Evolutionary conservation across 1,140 invertebrate genomes (phyloP).

Genomic region (Polyergus mexicanus): DNA sequence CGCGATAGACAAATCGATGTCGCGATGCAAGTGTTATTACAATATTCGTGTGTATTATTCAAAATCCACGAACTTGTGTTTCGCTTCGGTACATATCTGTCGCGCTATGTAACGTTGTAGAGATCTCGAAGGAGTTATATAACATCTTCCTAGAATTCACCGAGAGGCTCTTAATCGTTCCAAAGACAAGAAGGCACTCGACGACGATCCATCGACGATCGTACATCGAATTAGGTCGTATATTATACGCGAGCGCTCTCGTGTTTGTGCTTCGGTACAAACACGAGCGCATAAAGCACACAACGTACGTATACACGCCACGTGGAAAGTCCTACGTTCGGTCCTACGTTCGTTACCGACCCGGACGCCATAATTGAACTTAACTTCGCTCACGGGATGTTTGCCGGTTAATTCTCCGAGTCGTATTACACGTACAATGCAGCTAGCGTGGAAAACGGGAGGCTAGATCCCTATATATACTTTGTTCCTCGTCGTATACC

Average conservation of each 20-base stretch:
- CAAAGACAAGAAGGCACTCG: constrained; percentile 48
- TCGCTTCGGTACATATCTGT: neutral
- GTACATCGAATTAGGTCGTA: constrained; percentile 65
- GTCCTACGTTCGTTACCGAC: constrained; percentile 5
- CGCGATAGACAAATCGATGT: too few species aligned
- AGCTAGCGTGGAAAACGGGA: neutral
- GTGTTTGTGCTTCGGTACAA: neutral
- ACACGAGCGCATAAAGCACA: constrained; percentile 24
- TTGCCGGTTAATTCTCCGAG: constrained; percentile 56
- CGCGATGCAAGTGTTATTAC: too few species aligned
- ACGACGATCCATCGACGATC: constrained; percentile 50
- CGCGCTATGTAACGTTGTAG: neutral
- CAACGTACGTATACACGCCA: neutral
- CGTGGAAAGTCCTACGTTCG: constrained; percentile 10
- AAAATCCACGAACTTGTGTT: neutral
- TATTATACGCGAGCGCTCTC: constrained; percentile 18
- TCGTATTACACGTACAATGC: constrained; percentile 7
- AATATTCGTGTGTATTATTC: neutral
- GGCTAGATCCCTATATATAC: neutral
- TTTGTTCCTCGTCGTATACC: neutral
- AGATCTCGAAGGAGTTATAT: neutral
- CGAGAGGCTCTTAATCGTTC: constrained; percentile 61
- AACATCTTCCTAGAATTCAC: constrained; percentile 47
- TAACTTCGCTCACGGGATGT: constrained; percentile 40
- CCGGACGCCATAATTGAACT: constrained; percentile 18